These are phyloP conservation scores for Limnodromus scolopaceus DNA, from an alignment of 2,797 vertebrate species.

Conservation along the genomic window DNA sequence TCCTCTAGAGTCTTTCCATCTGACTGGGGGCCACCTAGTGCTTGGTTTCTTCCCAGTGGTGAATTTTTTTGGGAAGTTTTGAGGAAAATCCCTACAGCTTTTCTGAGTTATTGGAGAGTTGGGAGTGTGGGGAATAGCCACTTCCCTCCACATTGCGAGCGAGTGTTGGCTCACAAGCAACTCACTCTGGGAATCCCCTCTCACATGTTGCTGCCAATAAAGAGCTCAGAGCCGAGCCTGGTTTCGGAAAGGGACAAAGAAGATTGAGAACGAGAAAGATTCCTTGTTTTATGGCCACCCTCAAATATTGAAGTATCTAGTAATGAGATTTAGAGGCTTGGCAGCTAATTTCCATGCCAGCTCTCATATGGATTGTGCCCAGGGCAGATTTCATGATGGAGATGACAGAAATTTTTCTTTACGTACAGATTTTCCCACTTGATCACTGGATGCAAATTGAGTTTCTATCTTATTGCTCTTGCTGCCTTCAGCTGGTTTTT, in stretches of 20 bases:
- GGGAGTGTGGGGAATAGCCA: neutral
- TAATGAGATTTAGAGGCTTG: neutral
- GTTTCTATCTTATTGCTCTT: conserved; percentile 29
- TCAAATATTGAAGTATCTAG: neutral
- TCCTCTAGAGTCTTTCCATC: neutral
- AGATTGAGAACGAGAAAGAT: neutral
- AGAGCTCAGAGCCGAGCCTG: neutral
- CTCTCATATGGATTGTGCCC: neutral
- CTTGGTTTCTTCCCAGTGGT: neutral
- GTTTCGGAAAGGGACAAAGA: neutral
- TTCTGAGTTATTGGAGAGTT: conserved; percentile 3
- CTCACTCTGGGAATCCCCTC: conserved; percentile 44
- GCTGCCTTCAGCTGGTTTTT: neutral
- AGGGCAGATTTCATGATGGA: neutral
- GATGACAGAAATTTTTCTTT: neutral
- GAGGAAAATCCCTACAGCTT: conserved; percentile 56
- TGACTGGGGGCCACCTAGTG: neutral
- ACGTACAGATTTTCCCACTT: neutral
- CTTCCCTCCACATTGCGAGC: neutral
- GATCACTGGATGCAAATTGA: conserved; percentile 31
- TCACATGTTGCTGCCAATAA: neutral
- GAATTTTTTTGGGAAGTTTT: conserved; percentile 46
- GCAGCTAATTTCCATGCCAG: fast-evolving
- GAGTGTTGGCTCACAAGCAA: neutral
- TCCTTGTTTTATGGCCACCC: neutral